These are phyloP conservation scores for Pachyrhynchus sulphureomaculatus DNA, from an alignment of 1,140 invertebrate species.

Conservation along the genomic window DNA sequence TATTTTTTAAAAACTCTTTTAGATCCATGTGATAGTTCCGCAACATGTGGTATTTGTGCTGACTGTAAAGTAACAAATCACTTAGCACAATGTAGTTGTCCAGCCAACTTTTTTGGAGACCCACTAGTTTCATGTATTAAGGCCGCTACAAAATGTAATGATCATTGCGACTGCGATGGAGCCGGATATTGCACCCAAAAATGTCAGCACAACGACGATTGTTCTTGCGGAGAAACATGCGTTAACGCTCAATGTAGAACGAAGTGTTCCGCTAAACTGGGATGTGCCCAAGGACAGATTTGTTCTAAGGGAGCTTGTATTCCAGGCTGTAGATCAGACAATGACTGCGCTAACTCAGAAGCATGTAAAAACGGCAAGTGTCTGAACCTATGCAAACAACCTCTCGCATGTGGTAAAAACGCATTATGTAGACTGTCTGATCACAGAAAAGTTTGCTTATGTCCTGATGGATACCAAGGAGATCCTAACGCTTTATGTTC, in stretches of 20 bases:
- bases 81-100: slow-evolving; percentile 80
- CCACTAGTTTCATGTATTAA: slow-evolving; percentile 72
- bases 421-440: slow-evolving; percentile 74
- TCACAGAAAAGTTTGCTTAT: slow-evolving; percentile 79
- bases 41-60: slow-evolving; percentile 79
- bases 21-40: slow-evolving; percentile 75
- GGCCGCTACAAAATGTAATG: slow-evolving; percentile 65
- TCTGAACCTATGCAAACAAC: slow-evolving; percentile 69
- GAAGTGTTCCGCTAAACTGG: slow-evolving; percentile 57
- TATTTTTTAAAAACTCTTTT: too few species aligned
- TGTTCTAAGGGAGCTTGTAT: slow-evolving; percentile 66
- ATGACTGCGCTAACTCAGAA: slow-evolving; percentile 77
- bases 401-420: slow-evolving; percentile 69
- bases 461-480: slow-evolving; percentile 80
- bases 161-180: slow-evolving; percentile 72
- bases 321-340: slow-evolving; percentile 74
- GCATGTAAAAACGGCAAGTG: slow-evolving; percentile 77
- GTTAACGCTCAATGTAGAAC: slow-evolving; percentile 62
- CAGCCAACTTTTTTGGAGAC: slow-evolving; percentile 77
- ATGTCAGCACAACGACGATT: slow-evolving; percentile 68
- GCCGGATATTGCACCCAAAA: slow-evolving; percentile 72
- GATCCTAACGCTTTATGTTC: slow-evolving; percentile 74
- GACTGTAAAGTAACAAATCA: slow-evolving; percentile 80
- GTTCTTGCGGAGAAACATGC: slow-evolving; percentile 75
- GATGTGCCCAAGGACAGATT: slow-evolving; percentile 54